Evolutionary conservation across 2,888 invertebrate genomes (phyloP), one percentile per base, ranked within the genome.

Genomic region (Hirtodrosophila trivittata): DNA sequence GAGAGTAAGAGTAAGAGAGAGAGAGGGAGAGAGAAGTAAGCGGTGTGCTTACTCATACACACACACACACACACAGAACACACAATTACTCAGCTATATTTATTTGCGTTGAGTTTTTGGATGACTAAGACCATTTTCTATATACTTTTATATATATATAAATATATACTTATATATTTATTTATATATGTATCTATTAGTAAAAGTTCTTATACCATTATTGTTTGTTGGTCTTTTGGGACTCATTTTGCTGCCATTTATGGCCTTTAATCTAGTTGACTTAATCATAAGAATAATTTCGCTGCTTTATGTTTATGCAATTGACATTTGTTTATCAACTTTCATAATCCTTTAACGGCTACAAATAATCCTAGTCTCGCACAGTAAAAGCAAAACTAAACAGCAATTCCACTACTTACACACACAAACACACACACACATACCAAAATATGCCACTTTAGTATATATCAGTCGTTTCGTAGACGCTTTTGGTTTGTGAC

Each of bases 61-160:
- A 32, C 47, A 16, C 45, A 55, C 33, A 45, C 32, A 49, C 33
- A 43, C 47, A 35, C 46, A 42, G 12, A 45, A 41, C 8, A 41
- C 28, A 64, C 68, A 72, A 78, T 72, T 75, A 75, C 81, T 74
- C 72, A 76, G 71, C 71, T 56, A 71, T 58, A 75, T 66, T 71
- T 67, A 70, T 78, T 77, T 66, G 70, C 67, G 43, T 56, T 43
- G 45, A 62, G 54, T 66, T 77, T 71, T 66, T 33, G 71, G 75
- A 75, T 81, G 80, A 78, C 82, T 85, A 80, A 84, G 85, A 75
- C 65, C 52, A 33, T 58, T 38, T 52, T 39, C 68, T 65, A 71
- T 72, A 75, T 58, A 46, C 33, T 25, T 25, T 28, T 37, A 54
- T 50, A 16, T 38, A 35, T 26, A 35, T 14, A 21, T 33, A 32